These are phyloP conservation scores for Odocoileus virginianus DNA, from an alignment of 2,113 vertebrate species.

Conservation along the genomic window DNA sequence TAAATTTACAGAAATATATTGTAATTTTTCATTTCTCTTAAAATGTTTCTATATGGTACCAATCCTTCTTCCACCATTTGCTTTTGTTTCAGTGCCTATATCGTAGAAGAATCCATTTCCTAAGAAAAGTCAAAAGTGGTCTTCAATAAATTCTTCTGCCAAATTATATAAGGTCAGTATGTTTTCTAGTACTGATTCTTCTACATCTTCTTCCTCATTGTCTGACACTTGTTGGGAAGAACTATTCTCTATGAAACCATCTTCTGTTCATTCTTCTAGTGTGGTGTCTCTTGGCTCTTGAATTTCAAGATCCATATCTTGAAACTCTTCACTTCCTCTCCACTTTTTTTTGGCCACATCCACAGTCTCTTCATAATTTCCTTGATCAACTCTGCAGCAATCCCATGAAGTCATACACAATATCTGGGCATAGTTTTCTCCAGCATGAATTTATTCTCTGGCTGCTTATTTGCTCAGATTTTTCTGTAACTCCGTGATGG, in stretches of 20 bases:
- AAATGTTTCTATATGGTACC: too few relatives aligned
- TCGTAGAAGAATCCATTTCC: neutral
- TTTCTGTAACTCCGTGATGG: neutral
- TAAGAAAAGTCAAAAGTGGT: neutral
- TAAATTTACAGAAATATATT: neutral
- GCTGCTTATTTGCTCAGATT: neutral
- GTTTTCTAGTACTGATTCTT: neutral
- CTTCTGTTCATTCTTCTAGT: neutral
- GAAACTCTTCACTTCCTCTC: neutral
- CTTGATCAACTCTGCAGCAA: neutral
- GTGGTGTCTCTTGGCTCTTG: neutral
- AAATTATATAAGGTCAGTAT: neutral
- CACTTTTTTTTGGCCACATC: neutral
- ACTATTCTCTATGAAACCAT: neutral
- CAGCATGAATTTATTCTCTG: neutral
- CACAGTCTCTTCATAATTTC: neutral
- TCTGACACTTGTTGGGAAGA: neutral
- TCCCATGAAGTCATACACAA: neutral
- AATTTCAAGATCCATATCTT: neutral
- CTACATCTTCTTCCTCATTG: neutral
- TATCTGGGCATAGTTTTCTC: neutral
- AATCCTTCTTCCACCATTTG: neutral
- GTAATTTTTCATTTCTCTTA: neutral
- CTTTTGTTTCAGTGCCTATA: neutral
- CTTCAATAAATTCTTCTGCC: neutral